Evolutionary conservation across 2,113 vertebrate genomes (phyloP), one percentile per base, ranked within the genome.

Genomic region (Psophia crepitans): DNA sequence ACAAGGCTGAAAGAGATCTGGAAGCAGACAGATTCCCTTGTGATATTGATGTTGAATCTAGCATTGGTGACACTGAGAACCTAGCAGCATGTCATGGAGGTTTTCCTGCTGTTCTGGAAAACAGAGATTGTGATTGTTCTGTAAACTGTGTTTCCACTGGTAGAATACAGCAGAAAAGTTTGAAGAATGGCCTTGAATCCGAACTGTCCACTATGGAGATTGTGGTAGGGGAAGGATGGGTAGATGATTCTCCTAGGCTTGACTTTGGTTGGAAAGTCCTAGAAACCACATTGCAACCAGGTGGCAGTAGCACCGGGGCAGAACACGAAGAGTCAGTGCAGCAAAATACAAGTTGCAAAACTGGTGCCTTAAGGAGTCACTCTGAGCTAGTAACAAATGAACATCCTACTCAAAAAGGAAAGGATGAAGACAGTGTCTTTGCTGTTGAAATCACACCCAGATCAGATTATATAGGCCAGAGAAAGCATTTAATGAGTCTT

Each of bases 31-130:
- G 32, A 53, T 81, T 77, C 32, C 68, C 56, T 48, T 32, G 24
- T 49, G 75, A 82, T 37, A 5, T 1, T 79, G 33, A 43, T 80
- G 57, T 63, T 61, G 57, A 87, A 70, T 76, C 10, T 8, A 49
- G 51, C 22, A 41, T 18, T 74, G 78, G 33, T 56, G 74, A 84
- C 43, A 53, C 41, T 28, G 75, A 77, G 41, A 71, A 90, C 41
- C 68, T 58, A 88, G 87, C 44, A 63, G 49, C 48, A 76, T 83
- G 69, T 43, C 89, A 68, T 13, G 27, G 56, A 74, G 87, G 33
- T 51, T 71, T 89, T 89, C 64, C 93, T 84, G 79, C 71, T 35
- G 15, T 39, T 74, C 79, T 61, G 91, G 96, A 95, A 97, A 97
- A 90, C 44, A 83, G 64, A 80, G 65, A 69, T 12, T 58, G 79